Evolutionary conservation across 2,797 vertebrate genomes (phyloP).

Genomic region (Peromyscus nudipes): DNA sequence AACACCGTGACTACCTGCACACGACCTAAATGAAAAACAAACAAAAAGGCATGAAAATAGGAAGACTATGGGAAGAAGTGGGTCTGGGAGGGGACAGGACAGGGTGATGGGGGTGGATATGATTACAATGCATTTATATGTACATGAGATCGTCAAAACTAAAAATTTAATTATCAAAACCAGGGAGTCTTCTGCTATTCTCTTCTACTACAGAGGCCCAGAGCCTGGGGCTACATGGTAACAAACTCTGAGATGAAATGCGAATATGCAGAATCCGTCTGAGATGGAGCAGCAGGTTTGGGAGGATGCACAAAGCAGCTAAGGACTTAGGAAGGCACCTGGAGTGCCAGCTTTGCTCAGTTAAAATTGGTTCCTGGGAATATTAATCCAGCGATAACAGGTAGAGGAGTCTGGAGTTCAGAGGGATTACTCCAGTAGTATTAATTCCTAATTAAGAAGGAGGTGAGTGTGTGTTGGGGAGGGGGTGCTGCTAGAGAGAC

Average conservation of each 20-base stretch:
- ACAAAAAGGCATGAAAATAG: background rate
- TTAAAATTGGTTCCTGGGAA: background rate
- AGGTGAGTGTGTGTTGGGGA: background rate
- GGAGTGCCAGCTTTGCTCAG: background rate
- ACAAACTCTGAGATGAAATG: background rate
- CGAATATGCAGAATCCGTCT: background rate
- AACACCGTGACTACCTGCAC: background rate
- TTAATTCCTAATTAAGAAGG: background rate
- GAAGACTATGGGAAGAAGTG: background rate
- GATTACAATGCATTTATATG: background rate
- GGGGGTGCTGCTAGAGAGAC: background rate
- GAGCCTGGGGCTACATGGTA: background rate
- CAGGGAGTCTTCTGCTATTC: background rate
- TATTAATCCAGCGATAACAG: background rate
- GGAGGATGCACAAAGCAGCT: background rate
- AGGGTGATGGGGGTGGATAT: background rate
- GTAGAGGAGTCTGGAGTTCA: background rate
- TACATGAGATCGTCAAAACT: background rate
- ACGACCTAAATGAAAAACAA: background rate
- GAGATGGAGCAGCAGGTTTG: background rate
- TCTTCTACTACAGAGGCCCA: background rate
- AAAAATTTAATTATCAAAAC: background rate
- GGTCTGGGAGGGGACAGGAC: background rate
- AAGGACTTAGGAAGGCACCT: background rate
- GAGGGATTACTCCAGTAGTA: background rate